Evolutionary conservation across 2,888 invertebrate species (phyloP), one percentile per base, ranked within the genome.

Genomic region (Pyrrhosoma nymphula): DNA sequence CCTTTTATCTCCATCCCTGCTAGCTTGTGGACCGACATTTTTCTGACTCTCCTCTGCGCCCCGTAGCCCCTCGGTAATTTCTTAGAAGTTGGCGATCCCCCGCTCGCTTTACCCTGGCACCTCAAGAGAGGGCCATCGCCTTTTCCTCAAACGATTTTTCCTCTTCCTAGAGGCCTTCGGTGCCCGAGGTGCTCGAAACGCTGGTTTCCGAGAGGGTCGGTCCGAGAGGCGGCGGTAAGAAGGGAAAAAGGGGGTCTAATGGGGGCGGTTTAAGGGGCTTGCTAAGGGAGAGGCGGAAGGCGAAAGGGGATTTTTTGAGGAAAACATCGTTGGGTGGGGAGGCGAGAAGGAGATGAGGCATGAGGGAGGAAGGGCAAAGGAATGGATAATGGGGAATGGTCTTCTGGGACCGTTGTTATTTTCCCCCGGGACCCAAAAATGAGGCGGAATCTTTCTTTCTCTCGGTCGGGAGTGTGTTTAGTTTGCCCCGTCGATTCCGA

Each of bases 401-500:
- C 47, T 47, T 47, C 47, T 47, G 8, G 47, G 91, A 20, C 60
- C 91, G 88, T 60, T 63, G 39, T 91, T 63, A 91, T 69, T 69
- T 69, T 47, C 47, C 47, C 47, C 69, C 69, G 12, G 69, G n/a
- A 6, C 23, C n/a, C 69, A 23, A 69, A 69, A 63, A 91, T 91
- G 56, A 39, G 39, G 35, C 30, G 30, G 56, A 30, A 35, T 91
- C 60, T 91, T 60, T 60, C 47, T 91, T 60, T 63, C 60, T 23
- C 35, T 3, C 23, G 55, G 63, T 16, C 1, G 55, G 55, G 56
- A 56, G 60, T 91, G 60, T 39, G 39, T 60, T 63, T 56, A 90
- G 56, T 90, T 14, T 35, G 91, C 91, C 26, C 60, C 35, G 63
- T 91, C 91, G 91, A 35, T 60, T 91, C 60, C 91, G 91, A 91